Evolutionary conservation across 2,797 vertebrate genomes (phyloP).

Genomic region (Hippopotamyrus pictus): DNA sequence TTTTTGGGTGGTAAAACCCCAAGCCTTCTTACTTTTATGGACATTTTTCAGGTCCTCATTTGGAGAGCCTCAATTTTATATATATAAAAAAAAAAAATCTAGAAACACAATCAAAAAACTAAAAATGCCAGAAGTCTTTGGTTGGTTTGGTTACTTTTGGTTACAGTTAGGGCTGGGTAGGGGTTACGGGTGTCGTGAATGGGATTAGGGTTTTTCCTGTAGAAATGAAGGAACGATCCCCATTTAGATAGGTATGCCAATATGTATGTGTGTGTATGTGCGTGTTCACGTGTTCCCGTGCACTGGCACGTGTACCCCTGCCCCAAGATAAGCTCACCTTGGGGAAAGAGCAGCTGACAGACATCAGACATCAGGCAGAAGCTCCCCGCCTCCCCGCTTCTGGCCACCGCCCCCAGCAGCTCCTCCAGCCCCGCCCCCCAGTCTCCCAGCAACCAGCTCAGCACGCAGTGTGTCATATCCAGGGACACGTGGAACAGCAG

Average conservation of each 20-base stretch:
- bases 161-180: too few relatives aligned
- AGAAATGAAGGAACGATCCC: neutral
- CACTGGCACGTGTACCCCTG: neutral
- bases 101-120: neutral
- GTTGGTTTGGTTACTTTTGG: too few relatives aligned
- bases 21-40: too few relatives aligned
- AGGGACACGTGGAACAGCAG: slow-evolving; percentile 74
- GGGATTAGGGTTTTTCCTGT: neutral
- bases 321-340: slow-evolving; percentile 49
- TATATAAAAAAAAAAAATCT: too few relatives aligned
- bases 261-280: neutral
- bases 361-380: slow-evolving; percentile 69
- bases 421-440: slow-evolving; percentile 56
- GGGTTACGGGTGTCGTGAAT: neutral
- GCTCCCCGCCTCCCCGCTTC: slow-evolving; percentile 59
- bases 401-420: slow-evolving; percentile 62
- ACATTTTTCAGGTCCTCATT: too few relatives aligned
- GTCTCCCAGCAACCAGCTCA: slow-evolving; percentile 56
- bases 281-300: neutral
- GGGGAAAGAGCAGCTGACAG: slow-evolving; percentile 68
- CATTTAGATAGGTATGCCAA: too few relatives aligned
- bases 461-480: slow-evolving; percentile 68
- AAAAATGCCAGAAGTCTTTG: neutral
- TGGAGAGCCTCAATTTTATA: neutral
- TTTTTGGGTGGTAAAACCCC: neutral